Evolutionary conservation across 2,113 vertebrate species (phyloP), one percentile per base, ranked within the genome.

Genomic region (Myrmophylax atrothorax): DNA sequence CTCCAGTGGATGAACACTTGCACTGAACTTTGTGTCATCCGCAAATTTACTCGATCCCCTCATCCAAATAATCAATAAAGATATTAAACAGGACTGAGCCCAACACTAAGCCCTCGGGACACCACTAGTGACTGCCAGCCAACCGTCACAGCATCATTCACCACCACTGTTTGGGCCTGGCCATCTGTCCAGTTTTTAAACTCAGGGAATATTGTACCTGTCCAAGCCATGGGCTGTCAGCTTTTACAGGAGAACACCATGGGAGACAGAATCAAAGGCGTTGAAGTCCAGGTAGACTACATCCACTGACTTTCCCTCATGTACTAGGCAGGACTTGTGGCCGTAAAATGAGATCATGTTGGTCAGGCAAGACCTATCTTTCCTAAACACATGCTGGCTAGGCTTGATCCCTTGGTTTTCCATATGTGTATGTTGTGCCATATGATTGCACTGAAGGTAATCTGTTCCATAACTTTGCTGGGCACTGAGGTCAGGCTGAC

Each of bases 251-350:
- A 29, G 42, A 85, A 35, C 16, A 20, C 23, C 35, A 35, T 17
- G 10, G 23, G 24, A 40, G 29, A n/a, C 11, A 55, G 40, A 19
- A 75, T 50, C 40, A 85, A 58, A 40, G 18, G 35, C 10, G 40
- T 42, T 35, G 16, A 55, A 67, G 10, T 35, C 60, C 29, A 42
- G 12, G 25, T 23, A 58, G 25, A 40, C 19, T 49, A 58, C 24
- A 75, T 29, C 18, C 60, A 40, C 42, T 19, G 29, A 8, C 29
- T 24, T 56, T 66, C 50, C 14, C 23, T n/a, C 29, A 49, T 24
- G 42, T 15, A 40, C n/a, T 7, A n/a, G 16, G 19, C 12, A 38
- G 12, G 35, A 29, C 2, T 12, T 6, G 17, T 0, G 1, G 23
- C 23, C 82, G 56, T 23, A 56, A n/a, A 38, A 66, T n/a, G 26